A percentile compares a stretch with the other conserved stretches of the same genome.
These are phyloP conservation scores for Luperina testacea DNA, from an alignment of 2,888 invertebrate genomes.

Conservation along the genomic window DNA sequence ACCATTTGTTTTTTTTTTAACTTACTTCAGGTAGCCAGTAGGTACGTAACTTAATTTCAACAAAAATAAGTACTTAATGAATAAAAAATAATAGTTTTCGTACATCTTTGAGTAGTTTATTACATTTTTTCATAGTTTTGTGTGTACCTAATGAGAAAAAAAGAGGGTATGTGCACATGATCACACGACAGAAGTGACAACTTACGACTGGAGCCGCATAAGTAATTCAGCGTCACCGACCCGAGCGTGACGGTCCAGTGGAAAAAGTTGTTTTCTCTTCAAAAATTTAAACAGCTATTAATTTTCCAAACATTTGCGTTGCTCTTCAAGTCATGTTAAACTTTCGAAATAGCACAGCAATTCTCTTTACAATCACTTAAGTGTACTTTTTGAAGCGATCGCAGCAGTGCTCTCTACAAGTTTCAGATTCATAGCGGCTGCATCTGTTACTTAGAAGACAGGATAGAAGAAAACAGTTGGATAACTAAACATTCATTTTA, in stretches of 20 bases:
- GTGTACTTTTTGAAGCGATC: not conserved
- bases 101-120: not conserved
- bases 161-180: too few relatives aligned
- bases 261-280: not conserved
- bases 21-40: not conserved
- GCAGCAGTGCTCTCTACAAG: not conserved
- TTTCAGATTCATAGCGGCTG: conserved; percentile 6
- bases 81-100: not conserved
- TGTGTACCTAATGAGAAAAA: not conserved
- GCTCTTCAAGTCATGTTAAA: not conserved
- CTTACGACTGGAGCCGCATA: not conserved
- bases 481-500: not conserved
- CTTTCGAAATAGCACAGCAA: not conserved
- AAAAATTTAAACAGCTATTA: not conserved
- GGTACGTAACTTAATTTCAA: not conserved
- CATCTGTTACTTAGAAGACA: conserved; percentile 8
- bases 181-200: not conserved
- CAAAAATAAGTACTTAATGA: not conserved
- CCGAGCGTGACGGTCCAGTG: not conserved
- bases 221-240: not conserved
- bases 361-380: conserved; percentile 6
- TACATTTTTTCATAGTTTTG: not conserved
- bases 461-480: not conserved
- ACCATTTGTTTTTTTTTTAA: not conserved
- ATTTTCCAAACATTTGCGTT: not conserved